Evolutionary conservation across 2,113 vertebrate genomes (phyloP).

Genomic region (Cettia cetti): DNA sequence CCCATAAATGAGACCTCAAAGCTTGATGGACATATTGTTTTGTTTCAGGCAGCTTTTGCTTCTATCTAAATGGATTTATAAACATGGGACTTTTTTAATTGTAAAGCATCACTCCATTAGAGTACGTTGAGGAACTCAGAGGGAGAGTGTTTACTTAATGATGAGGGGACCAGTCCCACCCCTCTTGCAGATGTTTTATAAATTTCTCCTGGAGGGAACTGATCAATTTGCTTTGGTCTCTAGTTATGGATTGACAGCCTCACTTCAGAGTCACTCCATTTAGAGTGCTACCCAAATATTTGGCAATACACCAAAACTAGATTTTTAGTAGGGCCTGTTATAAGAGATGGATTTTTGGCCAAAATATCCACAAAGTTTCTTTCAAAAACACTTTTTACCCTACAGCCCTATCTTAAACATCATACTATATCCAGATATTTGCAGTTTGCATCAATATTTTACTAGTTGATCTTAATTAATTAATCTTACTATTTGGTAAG

Average conservation of each 20-base stretch:
- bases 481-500: background rate
- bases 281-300: background rate
- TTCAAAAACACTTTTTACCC: background rate
- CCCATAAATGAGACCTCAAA: background rate
- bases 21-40: background rate
- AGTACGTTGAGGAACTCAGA: background rate
- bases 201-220: background rate
- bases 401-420: background rate
- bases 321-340: background rate
- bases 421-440: background rate
- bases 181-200: background rate
- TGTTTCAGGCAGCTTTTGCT: background rate
- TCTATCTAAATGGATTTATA: background rate
- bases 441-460: background rate
- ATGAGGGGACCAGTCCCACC: background rate
- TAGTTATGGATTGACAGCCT: background rate
- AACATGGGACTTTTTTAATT: background rate
- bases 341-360: background rate
- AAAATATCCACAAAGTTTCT: background rate
- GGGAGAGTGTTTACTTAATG: background rate
- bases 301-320: accelerated
- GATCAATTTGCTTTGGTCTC: background rate
- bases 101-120: background rate
- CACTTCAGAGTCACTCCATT: background rate
- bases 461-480: background rate